Base-by-base conservation (phyloP, 2,113 vertebrate genomes). In the Perca fluviatilis region DNA sequence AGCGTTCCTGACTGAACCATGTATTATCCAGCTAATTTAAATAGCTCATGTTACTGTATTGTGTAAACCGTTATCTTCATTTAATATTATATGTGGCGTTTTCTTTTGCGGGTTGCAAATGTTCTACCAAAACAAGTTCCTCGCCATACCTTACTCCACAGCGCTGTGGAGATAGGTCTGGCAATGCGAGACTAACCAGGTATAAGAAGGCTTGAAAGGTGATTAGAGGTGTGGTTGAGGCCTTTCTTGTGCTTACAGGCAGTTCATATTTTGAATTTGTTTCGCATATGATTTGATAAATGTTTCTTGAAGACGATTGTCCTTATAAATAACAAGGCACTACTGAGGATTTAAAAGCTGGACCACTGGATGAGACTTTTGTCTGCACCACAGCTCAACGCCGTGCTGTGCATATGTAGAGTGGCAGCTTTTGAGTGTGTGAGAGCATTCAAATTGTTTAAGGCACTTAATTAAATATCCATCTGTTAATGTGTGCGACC, bases 401-500 rank as follows among this genome's bases (percentile, higher is more conserved):
- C 33, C 2, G 23, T 33, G 53, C 53, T 70, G 0, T 69, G 12
- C 47, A 4, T 64, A 56, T 46, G 46, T 2, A 53, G 58, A 63
- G 1, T 9, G n/a, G 33, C 30, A 11, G 10, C 23, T 30, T 66
- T 49, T 68, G 43, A 75, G 23, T 30, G 27, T 36, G 57, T 72
- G 36, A 76, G 18, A 43, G 62, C 49, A 66, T 43, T 65, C 2
- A n/a, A 56, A 63, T 51, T 69, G 50, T 27, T 53, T 51, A 6
- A 36, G 57, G 46, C 54, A 49, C 25, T 72, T 77, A 75, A 73
- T 86, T 53, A 73, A 69, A 65, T 21, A 64, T 25, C 61, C 16
- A 51, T 86, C 68, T 86, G 76, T 84, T 79, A 79, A 43, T 58
- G 13, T 36, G 58, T 71, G 50, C 0, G 23, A 66, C 46, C 57